phyloP scores from a whole-genome alignment of 2,888 invertebrate genomes.

The Synergus umbraculus region DNA sequence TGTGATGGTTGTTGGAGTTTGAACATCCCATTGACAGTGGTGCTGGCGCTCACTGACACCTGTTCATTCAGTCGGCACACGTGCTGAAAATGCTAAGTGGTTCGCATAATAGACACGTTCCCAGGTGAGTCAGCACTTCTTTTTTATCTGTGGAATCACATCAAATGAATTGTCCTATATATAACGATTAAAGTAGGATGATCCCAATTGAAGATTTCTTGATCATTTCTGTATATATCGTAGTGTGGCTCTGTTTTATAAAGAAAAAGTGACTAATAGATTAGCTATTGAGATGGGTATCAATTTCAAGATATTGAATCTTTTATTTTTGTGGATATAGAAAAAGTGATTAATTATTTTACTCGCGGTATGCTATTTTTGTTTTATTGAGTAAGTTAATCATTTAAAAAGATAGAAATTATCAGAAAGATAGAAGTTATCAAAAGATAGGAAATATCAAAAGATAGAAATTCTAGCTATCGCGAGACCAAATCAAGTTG shows the following conservation, averaged over 20 bases:
- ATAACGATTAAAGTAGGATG: slow-evolving; percentile 11
- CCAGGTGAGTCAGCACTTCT: slow-evolving; percentile 48
- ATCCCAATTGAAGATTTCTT: background rate
- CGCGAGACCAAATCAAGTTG: background rate
- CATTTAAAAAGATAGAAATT: background rate
- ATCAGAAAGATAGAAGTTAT: too few species aligned
- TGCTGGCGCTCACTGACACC: slow-evolving; percentile 44
- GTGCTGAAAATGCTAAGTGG: slow-evolving; percentile 52
- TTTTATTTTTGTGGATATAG: too few species aligned
- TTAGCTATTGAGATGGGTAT: background rate
- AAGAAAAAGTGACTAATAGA: background rate
- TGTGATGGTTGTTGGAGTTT: slow-evolving; percentile 14
- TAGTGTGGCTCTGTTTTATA: too few species aligned
- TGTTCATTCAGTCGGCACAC: slow-evolving; percentile 43
- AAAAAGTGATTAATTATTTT: too few species aligned
- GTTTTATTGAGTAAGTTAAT: too few species aligned
- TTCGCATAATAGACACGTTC: slow-evolving; percentile 48
- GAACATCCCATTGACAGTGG: slow-evolving; percentile 39
- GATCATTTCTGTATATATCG: background rate
- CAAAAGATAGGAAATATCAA: too few species aligned
- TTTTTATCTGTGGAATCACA: slow-evolving; percentile 46
- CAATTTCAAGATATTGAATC: background rate
- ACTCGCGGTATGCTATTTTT: too few species aligned
- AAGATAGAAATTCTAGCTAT: background rate
- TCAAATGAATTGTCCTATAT: slow-evolving; percentile 42